These are phyloP conservation scores for Leptoclinus maculatus DNA, from an alignment of 2,797 vertebrate genomes.

Conservation along the genomic window DNA sequence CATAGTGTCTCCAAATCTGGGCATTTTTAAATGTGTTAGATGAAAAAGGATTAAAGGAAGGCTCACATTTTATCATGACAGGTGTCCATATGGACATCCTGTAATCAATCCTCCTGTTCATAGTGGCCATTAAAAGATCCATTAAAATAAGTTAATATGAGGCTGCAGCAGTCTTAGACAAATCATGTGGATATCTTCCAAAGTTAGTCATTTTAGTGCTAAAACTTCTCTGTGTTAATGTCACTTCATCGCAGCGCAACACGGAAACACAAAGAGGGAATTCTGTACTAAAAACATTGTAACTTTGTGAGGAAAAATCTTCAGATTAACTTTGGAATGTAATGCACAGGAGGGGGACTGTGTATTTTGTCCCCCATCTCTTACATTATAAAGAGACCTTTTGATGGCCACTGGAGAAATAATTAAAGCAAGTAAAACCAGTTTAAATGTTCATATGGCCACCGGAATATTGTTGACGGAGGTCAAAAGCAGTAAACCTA, in stretches of 20 bases:
- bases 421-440: too few relatives aligned
- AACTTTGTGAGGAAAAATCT: background rate
- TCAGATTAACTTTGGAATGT: too few relatives aligned
- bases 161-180: background rate
- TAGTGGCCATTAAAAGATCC: background rate
- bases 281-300: background rate
- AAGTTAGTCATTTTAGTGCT: background rate
- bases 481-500: too few relatives aligned
- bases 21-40: background rate
- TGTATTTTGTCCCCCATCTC: too few relatives aligned
- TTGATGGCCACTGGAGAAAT: too few relatives aligned
- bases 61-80: too few relatives aligned
- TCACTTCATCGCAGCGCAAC: background rate
- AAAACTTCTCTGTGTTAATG: background rate
- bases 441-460: too few relatives aligned
- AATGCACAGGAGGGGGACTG: too few relatives aligned
- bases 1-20: background rate
- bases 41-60: background rate
- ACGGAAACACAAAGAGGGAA: background rate
- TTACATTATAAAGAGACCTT: too few relatives aligned
- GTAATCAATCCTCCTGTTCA: background rate
- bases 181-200: background rate
- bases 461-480: too few relatives aligned
- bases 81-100: background rate
- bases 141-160: background rate